phyloP scores from a whole-genome alignment of 2,797 vertebrate species.

The Sciurus vulgaris region DNA sequence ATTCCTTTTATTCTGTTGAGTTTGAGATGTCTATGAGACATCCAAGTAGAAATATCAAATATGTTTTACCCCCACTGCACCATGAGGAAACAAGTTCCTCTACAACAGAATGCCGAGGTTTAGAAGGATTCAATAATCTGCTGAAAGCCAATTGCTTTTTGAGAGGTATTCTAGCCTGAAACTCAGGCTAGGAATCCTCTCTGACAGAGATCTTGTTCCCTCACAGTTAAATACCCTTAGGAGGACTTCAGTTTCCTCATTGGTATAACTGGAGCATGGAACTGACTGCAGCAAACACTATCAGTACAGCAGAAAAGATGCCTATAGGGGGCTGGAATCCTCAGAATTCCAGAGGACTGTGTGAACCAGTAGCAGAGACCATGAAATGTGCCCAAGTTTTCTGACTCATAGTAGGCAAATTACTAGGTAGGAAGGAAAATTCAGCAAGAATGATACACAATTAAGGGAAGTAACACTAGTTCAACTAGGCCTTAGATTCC shows the following conservation, averaged over 20 bases:
- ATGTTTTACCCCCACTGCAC: not conserved
- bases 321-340: not conserved
- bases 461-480: not conserved
- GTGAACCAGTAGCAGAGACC: not conserved
- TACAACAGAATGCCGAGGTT: not conserved
- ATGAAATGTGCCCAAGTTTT: not conserved
- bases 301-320: not conserved
- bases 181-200: not conserved
- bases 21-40: not conserved
- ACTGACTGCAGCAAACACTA: fast-evolving
- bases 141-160: not conserved
- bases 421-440: not conserved
- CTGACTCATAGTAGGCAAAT: not conserved
- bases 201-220: not conserved
- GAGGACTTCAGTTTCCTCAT: not conserved
- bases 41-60: not conserved
- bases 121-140: not conserved
- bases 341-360: not conserved
- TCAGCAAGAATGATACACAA: not conserved
- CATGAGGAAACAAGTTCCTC: not conserved
- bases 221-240: not conserved
- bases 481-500: not conserved
- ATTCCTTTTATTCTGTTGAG: not conserved
- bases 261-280: not conserved
- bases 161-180: not conserved